Evolutionary conservation across 2,888 invertebrate species (phyloP).

Genomic region (Rotaria macrura): DNA sequence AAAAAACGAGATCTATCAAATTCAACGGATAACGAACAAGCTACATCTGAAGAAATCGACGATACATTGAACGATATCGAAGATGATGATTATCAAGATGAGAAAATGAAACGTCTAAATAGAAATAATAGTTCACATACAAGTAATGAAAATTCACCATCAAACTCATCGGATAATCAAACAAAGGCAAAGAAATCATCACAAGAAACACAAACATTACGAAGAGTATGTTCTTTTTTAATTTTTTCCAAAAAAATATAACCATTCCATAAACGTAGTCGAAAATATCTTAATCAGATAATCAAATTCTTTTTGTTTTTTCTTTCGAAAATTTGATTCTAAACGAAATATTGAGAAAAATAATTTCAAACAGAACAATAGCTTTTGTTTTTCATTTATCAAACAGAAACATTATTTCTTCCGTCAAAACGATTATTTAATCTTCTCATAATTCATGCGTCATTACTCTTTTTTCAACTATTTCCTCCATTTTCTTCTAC

Average conservation of each 20-base stretch:
- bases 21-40: neutral
- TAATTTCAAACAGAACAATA: no score
- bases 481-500: no score
- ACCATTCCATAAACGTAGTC: no score
- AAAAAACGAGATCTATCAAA: neutral
- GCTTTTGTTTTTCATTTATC: no score
- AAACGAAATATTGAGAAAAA: no score
- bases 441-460: no score
- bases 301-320: no score
- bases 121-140: neutral
- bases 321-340: no score
- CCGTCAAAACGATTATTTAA: no score
- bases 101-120: neutral
- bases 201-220: slow-evolving; percentile 12
- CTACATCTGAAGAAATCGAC: neutral
- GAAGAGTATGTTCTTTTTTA: neutral
- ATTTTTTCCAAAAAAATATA: neutral
- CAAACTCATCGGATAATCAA: neutral
- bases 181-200: neutral
- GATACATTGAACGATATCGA: slow-evolving; percentile 11
- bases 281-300: no score
- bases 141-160: slow-evolving; percentile 19
- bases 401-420: no score
- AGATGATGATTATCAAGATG: slow-evolving; percentile 4
- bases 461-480: no score